phyloP scores from a whole-genome alignment of 2,888 invertebrate species.

The Linnaemya tessellans region DNA sequence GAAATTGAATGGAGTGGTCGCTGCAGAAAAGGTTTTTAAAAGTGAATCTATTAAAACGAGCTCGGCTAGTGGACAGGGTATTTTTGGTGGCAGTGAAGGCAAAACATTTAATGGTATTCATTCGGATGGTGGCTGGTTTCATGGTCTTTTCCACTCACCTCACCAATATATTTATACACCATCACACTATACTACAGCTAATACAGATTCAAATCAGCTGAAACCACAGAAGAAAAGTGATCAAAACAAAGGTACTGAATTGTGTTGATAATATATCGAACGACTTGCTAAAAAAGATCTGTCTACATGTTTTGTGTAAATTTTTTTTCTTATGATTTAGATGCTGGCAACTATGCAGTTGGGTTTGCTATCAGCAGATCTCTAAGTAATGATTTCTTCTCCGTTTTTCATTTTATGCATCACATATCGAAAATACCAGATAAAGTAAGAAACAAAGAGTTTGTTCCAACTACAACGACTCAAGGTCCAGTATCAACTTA shows the following conservation, averaged over 20 bases:
- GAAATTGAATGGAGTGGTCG: constrained; percentile 19
- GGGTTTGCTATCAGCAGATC: neutral
- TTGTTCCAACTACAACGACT: neutral
- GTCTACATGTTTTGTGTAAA: too few species aligned
- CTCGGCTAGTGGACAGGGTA: neutral
- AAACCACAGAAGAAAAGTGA: neutral
- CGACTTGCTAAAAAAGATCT: too few species aligned
- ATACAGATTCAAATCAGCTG: neutral
- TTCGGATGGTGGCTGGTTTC: neutral
- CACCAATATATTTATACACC: neutral
- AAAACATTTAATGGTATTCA: neutral
- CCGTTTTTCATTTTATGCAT: neutral
- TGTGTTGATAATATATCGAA: too few species aligned
- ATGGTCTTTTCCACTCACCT: constrained; percentile 40
- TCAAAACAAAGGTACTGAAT: neutral
- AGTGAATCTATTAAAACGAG: neutral
- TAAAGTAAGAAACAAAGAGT: neutral
- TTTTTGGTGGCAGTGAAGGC: neutral
- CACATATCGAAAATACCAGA: constrained; percentile 9
- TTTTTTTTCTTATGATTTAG: neutral
- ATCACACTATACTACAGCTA: neutral
- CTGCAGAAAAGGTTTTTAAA: too few species aligned
- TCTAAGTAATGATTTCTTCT: constrained; percentile 24
- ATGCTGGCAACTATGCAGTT: neutral
- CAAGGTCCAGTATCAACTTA: neutral